Conservation (phyloP, 2,888 invertebrate species). For the Drosophila paracracens region DNA sequence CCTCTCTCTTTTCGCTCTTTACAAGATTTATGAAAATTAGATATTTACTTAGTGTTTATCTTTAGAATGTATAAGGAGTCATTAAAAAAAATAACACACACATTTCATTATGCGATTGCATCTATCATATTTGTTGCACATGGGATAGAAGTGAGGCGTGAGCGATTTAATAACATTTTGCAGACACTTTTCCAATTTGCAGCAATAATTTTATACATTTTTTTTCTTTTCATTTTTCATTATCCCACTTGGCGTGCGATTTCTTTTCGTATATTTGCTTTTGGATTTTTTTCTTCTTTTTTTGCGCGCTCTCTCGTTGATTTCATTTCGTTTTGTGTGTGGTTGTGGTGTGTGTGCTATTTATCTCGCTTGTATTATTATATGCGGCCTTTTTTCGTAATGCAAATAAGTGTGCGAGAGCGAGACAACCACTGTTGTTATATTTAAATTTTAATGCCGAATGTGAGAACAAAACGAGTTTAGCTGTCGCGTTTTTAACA, state of each 20-base stretch:
- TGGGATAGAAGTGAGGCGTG: background rate
- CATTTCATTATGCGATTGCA: conserved; percentile 4
- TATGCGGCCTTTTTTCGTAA: conserved; percentile 67
- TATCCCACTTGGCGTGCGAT: conserved; percentile 50
- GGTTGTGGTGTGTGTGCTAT: conserved; percentile 36
- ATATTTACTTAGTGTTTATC: conserved; percentile 31
- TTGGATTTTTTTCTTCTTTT: conserved; percentile 43
- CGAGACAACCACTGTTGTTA: conserved; percentile 63
- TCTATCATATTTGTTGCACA: background rate
- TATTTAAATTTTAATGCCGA: conserved; percentile 76
- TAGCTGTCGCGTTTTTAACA: conserved; percentile 74
- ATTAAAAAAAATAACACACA: conserved; percentile 5
- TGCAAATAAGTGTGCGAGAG: conserved; percentile 36
- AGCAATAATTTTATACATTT: conserved; percentile 20
- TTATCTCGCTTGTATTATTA: conserved; percentile 57
- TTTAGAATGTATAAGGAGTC: conserved; percentile 17
- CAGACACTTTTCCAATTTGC: conserved; percentile 6
- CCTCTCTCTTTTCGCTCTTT: conserved; percentile 3
- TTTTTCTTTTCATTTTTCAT: conserved; percentile 45
- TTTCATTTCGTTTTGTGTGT: conserved; percentile 31
- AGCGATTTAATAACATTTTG: background rate
- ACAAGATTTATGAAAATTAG: conserved; percentile 17
- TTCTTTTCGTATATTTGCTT: conserved; percentile 54
- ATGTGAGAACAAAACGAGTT: conserved; percentile 67
- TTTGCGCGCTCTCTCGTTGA: conserved; percentile 57